Base-by-base conservation (phyloP, 2,888 invertebrate species). In the Sepiola atlantica region DNA sequence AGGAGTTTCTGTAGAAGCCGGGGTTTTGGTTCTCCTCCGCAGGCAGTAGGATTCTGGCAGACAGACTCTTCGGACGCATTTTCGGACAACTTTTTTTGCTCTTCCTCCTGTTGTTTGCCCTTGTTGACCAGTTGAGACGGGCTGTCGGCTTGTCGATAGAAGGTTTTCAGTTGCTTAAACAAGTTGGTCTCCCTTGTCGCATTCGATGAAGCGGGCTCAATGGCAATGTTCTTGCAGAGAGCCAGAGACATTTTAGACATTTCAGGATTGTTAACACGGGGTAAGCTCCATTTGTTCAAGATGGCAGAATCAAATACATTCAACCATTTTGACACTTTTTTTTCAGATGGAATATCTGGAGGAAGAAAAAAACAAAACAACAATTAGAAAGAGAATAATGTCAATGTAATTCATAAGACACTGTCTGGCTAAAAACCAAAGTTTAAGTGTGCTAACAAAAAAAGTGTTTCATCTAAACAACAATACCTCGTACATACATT, bases 71-170 rank as follows among this genome's bases (percentile, higher is more conserved):
- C 54, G 28, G 92, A 92, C 28, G 54, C 2, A 28, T 55, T 92
- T 54, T 92, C 92, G 54, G 45, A 12, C 12, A n/a, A 77, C 12
- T 77, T 77, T 77, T 32, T 77, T 45, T 45, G 45, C 77, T 54
- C 92, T 92, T 45, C 54, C 45, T 92, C 45, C 14, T 35, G 24
- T 92, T 92, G 92, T 14, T 92, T 20, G 32, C 35, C 24, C 32
- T 93, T 92, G 92, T 92, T 35, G 18, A 93, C 35, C 18, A 93
- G 21, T 21, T 57, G n/a, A 35, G 93, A 93, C 32, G 93, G 93
- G 93, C 61, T 93, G 93, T 93, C 35, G 1, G 32, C 93, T 93
- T 93, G n/a, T 8, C 93, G 61, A 93, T 93, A 93, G 55, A 61
- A 61, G 14, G 54, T 55, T 61, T 93, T 93, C 16, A 93, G 61